phyloP scores from a whole-genome alignment of 2,113 vertebrate genomes.

The Channa argus region DNA sequence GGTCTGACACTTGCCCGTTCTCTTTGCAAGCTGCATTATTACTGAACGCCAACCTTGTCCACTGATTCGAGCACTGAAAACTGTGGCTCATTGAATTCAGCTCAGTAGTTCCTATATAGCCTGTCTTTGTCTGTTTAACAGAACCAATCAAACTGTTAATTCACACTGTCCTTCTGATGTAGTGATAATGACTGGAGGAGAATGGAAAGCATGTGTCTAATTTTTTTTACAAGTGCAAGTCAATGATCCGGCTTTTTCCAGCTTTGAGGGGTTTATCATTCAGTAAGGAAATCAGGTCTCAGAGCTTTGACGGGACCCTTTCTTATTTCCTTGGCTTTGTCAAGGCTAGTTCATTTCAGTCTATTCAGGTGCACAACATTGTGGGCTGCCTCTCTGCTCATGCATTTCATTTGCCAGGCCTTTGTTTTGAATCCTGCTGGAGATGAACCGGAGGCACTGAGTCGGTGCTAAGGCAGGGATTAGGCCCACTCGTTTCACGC shows the following conservation, averaged over 20 bases:
- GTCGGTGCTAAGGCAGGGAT: conserved; percentile 73
- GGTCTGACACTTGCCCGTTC: conserved; percentile 45
- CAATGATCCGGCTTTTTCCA: conserved; percentile 63
- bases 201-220: conserved; percentile 52
- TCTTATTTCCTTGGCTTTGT: conserved; percentile 71
- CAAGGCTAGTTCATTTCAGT: conserved; percentile 71
- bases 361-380: conserved; percentile 75
- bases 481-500: conserved; percentile 65
- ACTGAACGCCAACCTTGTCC: conserved; percentile 64
- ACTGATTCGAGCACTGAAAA: conserved; percentile 36
- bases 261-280: conserved; percentile 74
- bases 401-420: conserved; percentile 76
- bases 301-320: conserved; percentile 65
- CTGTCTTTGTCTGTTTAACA: conserved; percentile 64
- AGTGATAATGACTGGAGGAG: conserved; percentile 65
- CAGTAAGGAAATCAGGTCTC: conserved; percentile 60
- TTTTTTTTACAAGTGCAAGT: conserved; percentile 49
- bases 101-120: conserved; percentile 57
- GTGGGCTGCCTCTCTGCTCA: conserved; percentile 60
- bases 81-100: conserved; percentile 49
- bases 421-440: conserved; percentile 74
- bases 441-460: conserved; percentile 74
- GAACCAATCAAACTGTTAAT: conserved; percentile 71
- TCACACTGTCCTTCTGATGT: conserved; percentile 57
- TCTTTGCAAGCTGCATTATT: conserved; percentile 52